phyloP scores from a whole-genome alignment of 1,140 invertebrate species.

The Asbolus verrucosus region DNA sequence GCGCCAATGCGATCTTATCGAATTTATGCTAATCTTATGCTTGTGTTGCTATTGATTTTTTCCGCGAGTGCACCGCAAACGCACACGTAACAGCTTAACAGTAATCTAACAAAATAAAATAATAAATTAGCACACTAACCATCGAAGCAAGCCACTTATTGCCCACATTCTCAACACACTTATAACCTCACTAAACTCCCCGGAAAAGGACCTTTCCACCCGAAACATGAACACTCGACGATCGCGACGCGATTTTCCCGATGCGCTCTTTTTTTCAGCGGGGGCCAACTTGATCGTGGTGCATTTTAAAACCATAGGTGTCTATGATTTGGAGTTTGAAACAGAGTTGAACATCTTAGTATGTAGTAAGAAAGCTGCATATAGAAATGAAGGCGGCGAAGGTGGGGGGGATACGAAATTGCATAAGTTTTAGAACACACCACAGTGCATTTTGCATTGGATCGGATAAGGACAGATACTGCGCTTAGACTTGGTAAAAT shows the following conservation, averaged over 20 bases:
- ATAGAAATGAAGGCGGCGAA: slow-evolving; percentile 56
- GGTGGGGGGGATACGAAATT: slow-evolving; percentile 56
- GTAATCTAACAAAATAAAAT: too few species aligned
- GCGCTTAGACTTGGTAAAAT: slow-evolving; percentile 6
- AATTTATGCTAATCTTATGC: slow-evolving; percentile 1
- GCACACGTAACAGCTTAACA: too few species aligned
- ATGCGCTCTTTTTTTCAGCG: not conserved
- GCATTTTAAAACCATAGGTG: slow-evolving; percentile 57
- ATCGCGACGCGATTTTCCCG: slow-evolving; percentile 1
- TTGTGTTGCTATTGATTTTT: slow-evolving; percentile 16
- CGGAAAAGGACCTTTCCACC: not conserved
- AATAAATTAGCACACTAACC: slow-evolving; percentile 32
- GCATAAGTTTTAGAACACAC: slow-evolving; percentile 51
- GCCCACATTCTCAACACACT: slow-evolving; percentile 11
- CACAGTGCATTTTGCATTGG: slow-evolving; percentile 39
- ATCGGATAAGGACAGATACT: slow-evolving; percentile 30
- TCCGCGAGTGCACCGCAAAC: not conserved
- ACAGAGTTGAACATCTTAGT: slow-evolving; percentile 59
- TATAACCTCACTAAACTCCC: slow-evolving; percentile 37
- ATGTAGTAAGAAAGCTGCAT: slow-evolving; percentile 58
- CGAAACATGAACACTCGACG: not conserved
- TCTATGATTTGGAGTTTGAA: slow-evolving; percentile 59
- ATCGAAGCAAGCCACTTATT: slow-evolving; percentile 21
- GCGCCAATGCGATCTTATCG: slow-evolving; percentile 20
- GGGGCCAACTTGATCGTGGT: not conserved